Evolutionary conservation across 2,797 vertebrate species (phyloP).

Genomic region (Lepus townsendii): DNA sequence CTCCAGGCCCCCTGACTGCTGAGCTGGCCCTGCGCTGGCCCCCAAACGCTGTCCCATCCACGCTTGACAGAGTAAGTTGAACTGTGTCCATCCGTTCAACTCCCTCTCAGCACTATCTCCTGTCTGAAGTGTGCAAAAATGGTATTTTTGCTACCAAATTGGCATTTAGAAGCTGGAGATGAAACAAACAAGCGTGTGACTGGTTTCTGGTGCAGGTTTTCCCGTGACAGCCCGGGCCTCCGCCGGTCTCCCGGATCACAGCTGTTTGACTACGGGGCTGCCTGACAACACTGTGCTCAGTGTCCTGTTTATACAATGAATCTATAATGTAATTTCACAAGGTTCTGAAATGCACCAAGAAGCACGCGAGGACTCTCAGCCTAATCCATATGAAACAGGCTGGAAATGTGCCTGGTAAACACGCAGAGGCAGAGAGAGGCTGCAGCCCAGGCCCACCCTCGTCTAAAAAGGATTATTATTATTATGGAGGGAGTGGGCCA

Average conservation of each 20-base stretch:
- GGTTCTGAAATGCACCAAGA: conserved; percentile 88
- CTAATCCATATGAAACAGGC: conserved; percentile 91
- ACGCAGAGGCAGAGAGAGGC: conserved; percentile 71
- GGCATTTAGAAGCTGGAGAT: conserved; percentile 76
- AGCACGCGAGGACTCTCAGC: conserved; percentile 83
- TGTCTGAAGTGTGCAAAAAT: conserved; percentile 24
- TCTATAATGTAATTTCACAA: conserved; percentile 91
- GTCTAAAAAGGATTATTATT: conserved; percentile 84
- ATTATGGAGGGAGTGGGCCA: conserved; percentile 72
- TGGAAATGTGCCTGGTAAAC: conserved; percentile 87
- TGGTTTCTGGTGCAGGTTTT: conserved; percentile 77
- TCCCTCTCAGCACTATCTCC: conserved; percentile 65
- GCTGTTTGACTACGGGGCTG: conserved; percentile 71
- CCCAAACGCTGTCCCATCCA: neutral
- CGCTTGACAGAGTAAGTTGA: neutral
- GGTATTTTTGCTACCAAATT: conserved; percentile 70
- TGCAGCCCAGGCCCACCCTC: conserved; percentile 79
- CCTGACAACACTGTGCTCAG: conserved; percentile 84
- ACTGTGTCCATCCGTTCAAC: neutral
- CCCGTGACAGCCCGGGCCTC: conserved; percentile 69
- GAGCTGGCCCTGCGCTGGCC: neutral
- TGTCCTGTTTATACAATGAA: conserved; percentile 90
- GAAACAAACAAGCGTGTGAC: conserved; percentile 83
- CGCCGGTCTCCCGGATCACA: conserved; percentile 65
- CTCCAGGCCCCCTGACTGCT: neutral